Evolutionary conservation across 2,888 invertebrate genomes (phyloP).

Genomic region (Heliconius charithonia): DNA sequence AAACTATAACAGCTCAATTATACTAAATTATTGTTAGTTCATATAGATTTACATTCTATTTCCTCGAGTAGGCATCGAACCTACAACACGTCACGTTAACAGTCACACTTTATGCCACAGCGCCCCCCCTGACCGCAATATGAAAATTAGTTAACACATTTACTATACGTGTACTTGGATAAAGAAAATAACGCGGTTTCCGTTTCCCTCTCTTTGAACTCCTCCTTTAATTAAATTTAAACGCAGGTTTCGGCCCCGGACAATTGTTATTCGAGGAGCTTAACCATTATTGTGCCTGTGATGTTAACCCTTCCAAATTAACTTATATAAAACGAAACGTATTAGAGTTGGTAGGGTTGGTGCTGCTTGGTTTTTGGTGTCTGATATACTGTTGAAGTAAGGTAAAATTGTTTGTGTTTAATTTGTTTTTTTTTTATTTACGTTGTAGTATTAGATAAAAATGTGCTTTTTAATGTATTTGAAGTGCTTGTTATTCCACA

Average conservation of each 20-base stretch:
- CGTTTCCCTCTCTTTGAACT: constrained; percentile 44
- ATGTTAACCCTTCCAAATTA: constrained; percentile 56
- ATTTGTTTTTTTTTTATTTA: background rate
- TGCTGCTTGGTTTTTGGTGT: background rate
- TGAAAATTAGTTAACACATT: background rate
- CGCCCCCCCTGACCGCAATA: too few relatives aligned
- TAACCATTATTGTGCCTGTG: constrained; percentile 50
- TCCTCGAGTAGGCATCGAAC: too few relatives aligned
- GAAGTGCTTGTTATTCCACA: too few relatives aligned
- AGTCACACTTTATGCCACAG: too few relatives aligned
- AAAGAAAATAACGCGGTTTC: constrained; percentile 48
- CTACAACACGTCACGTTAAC: too few relatives aligned
- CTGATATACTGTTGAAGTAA: background rate
- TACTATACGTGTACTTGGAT: background rate
- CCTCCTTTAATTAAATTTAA: constrained; percentile 53
- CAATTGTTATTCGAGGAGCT: constrained; percentile 54
- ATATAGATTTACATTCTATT: too few relatives aligned
- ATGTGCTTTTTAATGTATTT: too few relatives aligned
- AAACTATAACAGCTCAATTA: too few relatives aligned
- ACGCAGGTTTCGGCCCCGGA: constrained; percentile 52
- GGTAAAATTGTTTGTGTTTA: background rate
- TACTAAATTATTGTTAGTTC: too few relatives aligned
- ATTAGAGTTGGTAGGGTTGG: constrained; percentile 32
- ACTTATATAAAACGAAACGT: constrained; percentile 54
- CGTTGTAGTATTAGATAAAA: too few relatives aligned